Percentiles rank a stretch among this genome's conserved stretches.
Evolutionary conservation across 1,140 invertebrate species (phyloP).

Genomic region (Mycetomoellerius zeteki): DNA sequence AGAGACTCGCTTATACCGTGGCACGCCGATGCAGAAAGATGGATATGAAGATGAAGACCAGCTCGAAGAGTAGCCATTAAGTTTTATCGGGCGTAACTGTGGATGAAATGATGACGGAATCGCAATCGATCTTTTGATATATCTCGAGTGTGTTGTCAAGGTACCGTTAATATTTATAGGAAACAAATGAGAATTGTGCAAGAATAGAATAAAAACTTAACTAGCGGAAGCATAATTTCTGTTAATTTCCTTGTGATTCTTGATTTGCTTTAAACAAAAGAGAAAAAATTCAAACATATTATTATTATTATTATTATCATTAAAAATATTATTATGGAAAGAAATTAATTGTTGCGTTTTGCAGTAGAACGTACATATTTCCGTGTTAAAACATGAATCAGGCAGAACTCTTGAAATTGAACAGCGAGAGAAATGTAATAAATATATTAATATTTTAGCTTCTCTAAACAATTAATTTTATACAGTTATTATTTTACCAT

Average conservation of each 20-base stretch:
- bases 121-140: conserved; percentile 56
- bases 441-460: neutral
- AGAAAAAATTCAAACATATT: too few relatives aligned
- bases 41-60: conserved; percentile 58
- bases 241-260: neutral
- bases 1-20: conserved; percentile 46
- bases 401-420: neutral
- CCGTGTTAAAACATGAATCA: neutral
- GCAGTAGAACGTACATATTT: neutral
- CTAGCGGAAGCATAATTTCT: neutral
- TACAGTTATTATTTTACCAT: neutral
- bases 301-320: too few relatives aligned
- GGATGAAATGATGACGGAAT: conserved; percentile 60
- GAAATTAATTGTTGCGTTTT: neutral
- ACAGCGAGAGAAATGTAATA: neutral
- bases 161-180: conserved; percentile 50
- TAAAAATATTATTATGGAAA: neutral
- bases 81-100: conserved; percentile 56
- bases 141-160: conserved; percentile 19
- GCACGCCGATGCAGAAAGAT: conserved; percentile 48
- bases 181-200: conserved; percentile 11
- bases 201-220: neutral
- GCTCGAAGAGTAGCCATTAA: conserved; percentile 53
- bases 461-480: conserved; percentile 1
- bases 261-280: neutral